phyloP scores from a whole-genome alignment of 2,888 invertebrate genomes.

The Euphydryas editha region DNA sequence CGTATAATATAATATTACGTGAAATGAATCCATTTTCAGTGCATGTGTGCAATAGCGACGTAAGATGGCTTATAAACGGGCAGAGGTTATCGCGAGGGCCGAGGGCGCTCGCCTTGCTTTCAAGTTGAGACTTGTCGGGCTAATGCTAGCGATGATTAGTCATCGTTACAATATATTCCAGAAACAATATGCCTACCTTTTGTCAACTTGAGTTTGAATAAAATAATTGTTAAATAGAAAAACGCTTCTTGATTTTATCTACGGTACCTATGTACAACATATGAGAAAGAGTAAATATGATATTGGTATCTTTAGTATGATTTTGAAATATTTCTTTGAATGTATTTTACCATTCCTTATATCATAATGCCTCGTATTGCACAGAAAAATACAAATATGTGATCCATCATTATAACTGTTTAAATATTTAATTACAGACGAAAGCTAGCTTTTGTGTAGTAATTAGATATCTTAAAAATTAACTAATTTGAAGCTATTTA shows the following conservation, averaged over 20 bases:
- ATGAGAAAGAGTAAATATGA: too few species aligned
- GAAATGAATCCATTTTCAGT: slow-evolving; percentile 3
- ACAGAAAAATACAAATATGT: too few species aligned
- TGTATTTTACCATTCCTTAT: too few species aligned
- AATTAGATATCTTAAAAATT: not conserved
- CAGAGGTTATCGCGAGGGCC: slow-evolving; percentile 67
- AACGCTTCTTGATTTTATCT: too few species aligned
- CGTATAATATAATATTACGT: not conserved
- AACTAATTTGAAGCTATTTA: too few species aligned
- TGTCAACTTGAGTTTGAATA: not conserved
- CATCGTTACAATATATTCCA: slow-evolving; percentile 31
- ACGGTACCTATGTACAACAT: too few species aligned
- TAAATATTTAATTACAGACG: too few species aligned
- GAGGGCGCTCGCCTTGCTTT: slow-evolving; percentile 61
- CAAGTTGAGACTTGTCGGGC: slow-evolving; percentile 74
- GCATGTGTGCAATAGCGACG: slow-evolving; percentile 6
- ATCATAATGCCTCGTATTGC: too few species aligned
- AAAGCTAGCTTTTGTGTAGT: too few species aligned
- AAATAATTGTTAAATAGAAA: not conserved
- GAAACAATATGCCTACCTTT: slow-evolving; percentile 7
- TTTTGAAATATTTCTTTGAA: too few species aligned
- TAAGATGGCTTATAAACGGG: slow-evolving; percentile 41
- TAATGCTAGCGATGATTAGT: slow-evolving; percentile 51
- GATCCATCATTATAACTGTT: too few species aligned
- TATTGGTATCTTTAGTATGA: too few species aligned